Base-by-base conservation (phyloP, 1,140 invertebrate genomes). In the Drosophila bocqueti region DNA sequence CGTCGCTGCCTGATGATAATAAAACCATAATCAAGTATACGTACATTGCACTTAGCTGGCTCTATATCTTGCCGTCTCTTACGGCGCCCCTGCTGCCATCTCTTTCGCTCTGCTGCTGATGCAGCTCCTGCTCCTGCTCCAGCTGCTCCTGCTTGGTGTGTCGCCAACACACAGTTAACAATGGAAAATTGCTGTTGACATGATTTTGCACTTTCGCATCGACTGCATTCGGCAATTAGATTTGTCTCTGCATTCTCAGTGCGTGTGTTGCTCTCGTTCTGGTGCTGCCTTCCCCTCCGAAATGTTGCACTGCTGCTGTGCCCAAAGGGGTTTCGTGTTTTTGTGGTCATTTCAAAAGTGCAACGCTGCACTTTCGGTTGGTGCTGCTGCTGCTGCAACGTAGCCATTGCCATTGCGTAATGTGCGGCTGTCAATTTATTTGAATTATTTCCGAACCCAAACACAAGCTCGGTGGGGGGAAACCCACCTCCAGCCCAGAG, bases 191-290 rank as follows among this genome's bases (percentile, higher is more conserved):
- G 89, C 85, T 92, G 91, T 91, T 92, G 91, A 92, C 91, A 92
- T 92, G 91, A 92, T 92, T 92, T 92, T 92, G 91, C 91, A 92
- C 91, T 92, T 92, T 92, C 79, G 84, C 83, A 91, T 92, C 79
- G 91, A 92, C 91, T 92, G 91, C 91, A 92, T 92, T 92, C 91
- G 84, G 91, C 91, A 92, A 92, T 92, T 92, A 92, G 91, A 91
- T 89, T 85, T 90, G 67, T 89, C 84, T 68, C 84, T 89, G 42
- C 63, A 68, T 60, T 67, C 73, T 77, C 62, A 49, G 58, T 76
- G 63, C 64, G 59, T 76, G 55, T 78, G 55, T 76, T 59, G 73
- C 61, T 54, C 61, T 67, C 26, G 40, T 64, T 60, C 81, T 57
- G 21, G 21, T 24, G 18, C 21, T n/a, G 34, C 29, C 50, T 8